phyloP scores from a whole-genome alignment of 2,888 invertebrate genomes.

The Mongoloraphidia duomilia region DNA sequence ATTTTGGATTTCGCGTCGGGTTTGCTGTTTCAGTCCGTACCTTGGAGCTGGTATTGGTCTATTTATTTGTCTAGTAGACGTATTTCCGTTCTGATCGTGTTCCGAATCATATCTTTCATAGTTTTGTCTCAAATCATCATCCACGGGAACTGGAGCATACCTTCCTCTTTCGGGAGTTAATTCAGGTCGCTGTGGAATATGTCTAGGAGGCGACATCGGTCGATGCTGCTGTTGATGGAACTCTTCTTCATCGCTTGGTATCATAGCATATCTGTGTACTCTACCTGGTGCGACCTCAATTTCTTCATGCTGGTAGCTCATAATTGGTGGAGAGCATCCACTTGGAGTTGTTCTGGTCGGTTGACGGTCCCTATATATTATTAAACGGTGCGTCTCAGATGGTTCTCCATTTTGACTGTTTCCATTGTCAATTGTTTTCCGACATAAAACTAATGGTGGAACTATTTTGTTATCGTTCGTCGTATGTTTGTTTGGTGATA shows the following conservation, averaged over 20 bases:
- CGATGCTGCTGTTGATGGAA: background rate
- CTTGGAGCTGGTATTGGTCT: slow-evolving; percentile 5
- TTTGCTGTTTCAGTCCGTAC: slow-evolving; percentile 2
- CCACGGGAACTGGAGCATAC: slow-evolving; percentile 24
- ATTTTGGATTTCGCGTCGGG: slow-evolving; percentile 9
- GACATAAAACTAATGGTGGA: too few species aligned
- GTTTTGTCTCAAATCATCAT: slow-evolving; percentile 10
- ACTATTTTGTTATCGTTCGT: too few species aligned
- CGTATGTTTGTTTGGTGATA: too few species aligned
- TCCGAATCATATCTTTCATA: background rate
- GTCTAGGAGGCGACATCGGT: background rate
- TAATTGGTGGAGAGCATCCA: too few species aligned
- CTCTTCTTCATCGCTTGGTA: slow-evolving; percentile 45
- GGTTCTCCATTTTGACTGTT: too few species aligned
- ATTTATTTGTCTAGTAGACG: slow-evolving; percentile 1
- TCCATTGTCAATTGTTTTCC: too few species aligned
- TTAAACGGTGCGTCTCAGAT: too few species aligned
- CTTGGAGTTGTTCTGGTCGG: too few species aligned
- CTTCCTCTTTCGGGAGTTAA: slow-evolving; percentile 16
- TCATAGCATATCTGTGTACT: slow-evolving; percentile 45
- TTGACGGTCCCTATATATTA: too few species aligned
- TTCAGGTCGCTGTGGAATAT: too few species aligned
- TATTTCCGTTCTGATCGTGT: slow-evolving; percentile 17
- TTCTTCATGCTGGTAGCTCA: slow-evolving; percentile 28
- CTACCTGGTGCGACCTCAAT: slow-evolving; percentile 40